Evolutionary conservation across 2,797 vertebrate species (phyloP), one percentile per base, ranked within the genome.

Genomic region (Malacoraja senta): DNA sequence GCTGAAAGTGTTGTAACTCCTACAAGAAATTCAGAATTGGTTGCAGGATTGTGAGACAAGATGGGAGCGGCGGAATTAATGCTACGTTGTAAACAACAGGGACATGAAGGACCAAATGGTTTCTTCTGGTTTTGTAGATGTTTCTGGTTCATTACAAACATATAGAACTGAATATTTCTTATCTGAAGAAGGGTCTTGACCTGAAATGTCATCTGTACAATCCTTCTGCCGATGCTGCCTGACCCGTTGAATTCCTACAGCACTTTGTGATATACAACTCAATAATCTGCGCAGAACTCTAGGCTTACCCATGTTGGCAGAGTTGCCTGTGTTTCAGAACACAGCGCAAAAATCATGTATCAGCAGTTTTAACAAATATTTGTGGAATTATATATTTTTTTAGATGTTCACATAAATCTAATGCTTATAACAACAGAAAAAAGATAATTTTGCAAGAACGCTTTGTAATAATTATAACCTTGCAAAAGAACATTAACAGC

Each of bases 371-470:
- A 90, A 90, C n/a, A 1, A n/a, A 68, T 68, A 2, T 13, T 24
- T 90, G 63, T 19, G 7, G 19, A 68, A 24, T 90, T 35, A 68
- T 12, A 26, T 63, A 35, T 63, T 32, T 68, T 63, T 68, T 68
- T 35, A 53, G 6, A 53, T 53, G 44, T 19, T 32, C 63, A 68
- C 86, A 90, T 32, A 63, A 68, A 68, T 38, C 3, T 24, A 68
- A 65, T 68, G 63, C n/a, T 79, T 35, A 12, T 17, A 90, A 9
- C 17, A 80, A 76, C 17, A 53, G 44, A 19, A 76, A 76, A 80
- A 88, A 90, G n/a, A 68, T 88, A 68, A 88, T 68, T 21, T 24
- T 71, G 32, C 32, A 91, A 91, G 86, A 71, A 91, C 86, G 71
- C 32, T 35, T 38, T 91, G 86, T 91, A 35, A 91, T 71, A 91